Base-by-base conservation (phyloP, 2,888 invertebrate species). In the Diarsia brunnea region DNA sequence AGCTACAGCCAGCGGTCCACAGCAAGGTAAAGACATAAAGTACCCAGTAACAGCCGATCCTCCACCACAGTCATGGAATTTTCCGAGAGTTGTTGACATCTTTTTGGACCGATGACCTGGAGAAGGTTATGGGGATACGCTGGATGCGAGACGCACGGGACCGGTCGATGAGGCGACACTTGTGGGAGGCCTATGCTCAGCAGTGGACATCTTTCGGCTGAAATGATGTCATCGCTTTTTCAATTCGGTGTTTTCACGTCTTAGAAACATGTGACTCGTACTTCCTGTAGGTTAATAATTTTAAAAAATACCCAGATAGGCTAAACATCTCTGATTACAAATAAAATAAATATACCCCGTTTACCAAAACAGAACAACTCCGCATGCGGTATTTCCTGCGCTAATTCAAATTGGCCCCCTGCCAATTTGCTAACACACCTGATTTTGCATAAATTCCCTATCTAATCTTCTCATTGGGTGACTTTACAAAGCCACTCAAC, bases 401-500 rank as follows among this genome's bases (percentile, higher is more conserved):
- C 61, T 84, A 71, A 87, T 84, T 77, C 70, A 69, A 58, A 55
- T 72, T 86, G 86, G 86, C 86, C 84, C 47, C 73, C 24, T 53
- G 88, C 85, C 88, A 86, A 79, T 88, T 86, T 70, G 79, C 68
- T 69, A 88, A 86, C 70, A 82, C 78, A 87, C 88, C 87, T 87
- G 88, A 85, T 87, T 88, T 85, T 80, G 87, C 87, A 87, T 88
- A 82, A 84, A 85, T 85, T 73, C 73, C 72, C 81, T 82, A 88
- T 88, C 87, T 88, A 84, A 88, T 88, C 87, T 88, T 88, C 87
- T 88, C 87, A 88, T 88, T 87, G 81, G 81, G 67, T 76, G 80
- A 82, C 81, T 85, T 87, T 82, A 82, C 85, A 86, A 82, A 82
- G 83, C 84, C 86, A 85, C 83, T 88, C 81, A 79, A 84, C 88